phyloP scores from a whole-genome alignment of 1,140 invertebrate genomes.

The Zophobas atratus region DNA sequence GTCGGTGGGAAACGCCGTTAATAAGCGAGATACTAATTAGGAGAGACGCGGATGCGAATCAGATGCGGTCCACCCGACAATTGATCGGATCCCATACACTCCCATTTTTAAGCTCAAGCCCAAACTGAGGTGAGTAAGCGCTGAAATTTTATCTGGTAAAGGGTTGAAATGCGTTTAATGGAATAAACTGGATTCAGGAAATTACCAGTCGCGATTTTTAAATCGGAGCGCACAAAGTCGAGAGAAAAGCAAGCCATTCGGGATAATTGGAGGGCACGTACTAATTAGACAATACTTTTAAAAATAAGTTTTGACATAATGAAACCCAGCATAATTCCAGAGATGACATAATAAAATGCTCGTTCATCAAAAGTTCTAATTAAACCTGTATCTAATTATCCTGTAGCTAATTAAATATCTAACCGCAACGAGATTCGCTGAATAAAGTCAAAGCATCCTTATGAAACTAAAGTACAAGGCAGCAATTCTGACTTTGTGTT shows the following conservation, averaged over 20 bases:
- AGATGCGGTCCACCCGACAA: conserved; percentile 33
- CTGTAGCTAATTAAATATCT: conserved; percentile 65
- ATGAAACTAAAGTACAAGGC: conserved; percentile 65
- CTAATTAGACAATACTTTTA: conserved; percentile 48
- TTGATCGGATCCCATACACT: conserved; percentile 26
- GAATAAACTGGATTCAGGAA: conserved; percentile 40
- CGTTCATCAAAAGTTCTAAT: conserved; percentile 64
- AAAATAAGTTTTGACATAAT: conserved; percentile 54
- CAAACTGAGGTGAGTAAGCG: conserved; percentile 27
- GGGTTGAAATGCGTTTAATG: conserved; percentile 40
- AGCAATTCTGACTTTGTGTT: conserved; percentile 62
- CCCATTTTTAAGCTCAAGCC: conserved; percentile 21
- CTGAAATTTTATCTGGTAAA: conserved; percentile 29
- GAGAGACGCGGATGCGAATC: conserved; percentile 26
- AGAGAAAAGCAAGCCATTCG: conserved; percentile 29
- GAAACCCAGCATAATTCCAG: conserved; percentile 55
- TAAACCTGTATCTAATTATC: conserved; percentile 66
- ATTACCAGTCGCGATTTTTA: conserved; percentile 39
- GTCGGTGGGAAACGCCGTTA: conserved; percentile 37
- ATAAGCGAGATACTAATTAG: conserved; percentile 47
- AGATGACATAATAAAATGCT: conserved; percentile 59
- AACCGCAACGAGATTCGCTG: conserved; percentile 62
- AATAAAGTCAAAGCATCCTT: conserved; percentile 63
- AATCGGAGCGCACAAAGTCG: conserved; percentile 25
- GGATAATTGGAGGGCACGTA: conserved; percentile 44